These are phyloP conservation scores for Triplophysa rosa DNA, from an alignment of 2,113 vertebrate genomes.

Conservation along the genomic window DNA sequence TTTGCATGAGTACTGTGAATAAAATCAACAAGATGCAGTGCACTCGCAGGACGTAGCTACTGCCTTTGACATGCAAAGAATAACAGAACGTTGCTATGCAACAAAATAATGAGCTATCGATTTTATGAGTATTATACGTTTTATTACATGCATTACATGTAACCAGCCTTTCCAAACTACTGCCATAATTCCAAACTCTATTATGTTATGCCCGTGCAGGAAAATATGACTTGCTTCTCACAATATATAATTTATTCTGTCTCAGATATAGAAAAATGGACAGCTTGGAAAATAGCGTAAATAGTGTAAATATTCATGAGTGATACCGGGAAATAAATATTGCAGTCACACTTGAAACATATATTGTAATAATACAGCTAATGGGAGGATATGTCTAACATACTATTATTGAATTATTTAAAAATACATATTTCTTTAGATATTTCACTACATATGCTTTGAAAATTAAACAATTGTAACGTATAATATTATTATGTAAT, in stretches of 20 bases:
- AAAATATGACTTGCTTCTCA: neutral
- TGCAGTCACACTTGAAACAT: constrained; percentile 65
- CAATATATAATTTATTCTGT: neutral
- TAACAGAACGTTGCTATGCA: too few relatives aligned
- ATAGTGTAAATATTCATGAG: constrained; percentile 54
- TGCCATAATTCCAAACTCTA: neutral
- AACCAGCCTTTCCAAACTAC: neutral
- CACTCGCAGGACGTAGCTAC: too few relatives aligned
- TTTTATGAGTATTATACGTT: too few relatives aligned
- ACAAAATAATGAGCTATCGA: too few relatives aligned
- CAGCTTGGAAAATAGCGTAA: neutral
- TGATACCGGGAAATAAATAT: constrained; percentile 73
- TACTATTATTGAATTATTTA: constrained; percentile 25
- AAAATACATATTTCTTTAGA: constrained; percentile 49
- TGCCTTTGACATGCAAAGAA: too few relatives aligned
- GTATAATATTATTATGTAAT: neutral
- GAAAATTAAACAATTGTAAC: neutral
- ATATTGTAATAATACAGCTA: too few relatives aligned
- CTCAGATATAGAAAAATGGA: neutral
- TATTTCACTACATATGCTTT: neutral
- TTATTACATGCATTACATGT: neutral
- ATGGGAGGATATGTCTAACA: neutral
- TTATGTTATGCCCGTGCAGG: neutral
- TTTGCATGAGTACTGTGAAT: too few relatives aligned
- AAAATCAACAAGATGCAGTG: too few relatives aligned